Conservation (phyloP, 2,113 vertebrate genomes). For the Otis tarda region DNA sequence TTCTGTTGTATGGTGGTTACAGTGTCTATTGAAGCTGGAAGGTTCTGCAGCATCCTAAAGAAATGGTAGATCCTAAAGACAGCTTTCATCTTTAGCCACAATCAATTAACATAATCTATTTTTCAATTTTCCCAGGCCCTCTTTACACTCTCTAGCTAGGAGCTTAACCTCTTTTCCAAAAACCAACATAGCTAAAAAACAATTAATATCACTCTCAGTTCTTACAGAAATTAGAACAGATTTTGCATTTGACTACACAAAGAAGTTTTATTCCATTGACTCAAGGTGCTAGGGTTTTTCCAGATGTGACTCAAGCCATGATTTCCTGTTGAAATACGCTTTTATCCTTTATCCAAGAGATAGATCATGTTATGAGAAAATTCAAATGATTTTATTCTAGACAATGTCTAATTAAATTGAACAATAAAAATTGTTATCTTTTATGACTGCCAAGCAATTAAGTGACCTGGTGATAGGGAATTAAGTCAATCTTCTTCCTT, state of each 20-base stretch:
- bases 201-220: neutral
- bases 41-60: neutral
- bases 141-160: neutral
- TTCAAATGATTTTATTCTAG: conserved; percentile 45
- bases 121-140: conserved; percentile 9
- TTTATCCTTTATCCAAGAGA: conserved; percentile 23
- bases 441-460: conserved; percentile 30
- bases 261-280: conserved; percentile 32
- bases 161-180: conserved; percentile 10
- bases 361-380: conserved; percentile 18
- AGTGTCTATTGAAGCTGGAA: neutral
- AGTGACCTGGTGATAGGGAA: conserved; percentile 43
- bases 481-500: conserved; percentile 44
- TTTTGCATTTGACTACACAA: conserved; percentile 23
- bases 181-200: neutral
- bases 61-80: neutral
- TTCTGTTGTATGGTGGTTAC: neutral
- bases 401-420: conserved; percentile 43
- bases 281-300: neutral
- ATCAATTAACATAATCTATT: conserved; percentile 14
- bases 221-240: neutral
- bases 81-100: neutral
- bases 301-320: neutral
- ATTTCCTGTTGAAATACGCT: conserved; percentile 33
- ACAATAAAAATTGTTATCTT: conserved; percentile 59